phyloP scores from a whole-genome alignment of 1,140 invertebrate species.

The Bombus haemorrhoidalis region DNA sequence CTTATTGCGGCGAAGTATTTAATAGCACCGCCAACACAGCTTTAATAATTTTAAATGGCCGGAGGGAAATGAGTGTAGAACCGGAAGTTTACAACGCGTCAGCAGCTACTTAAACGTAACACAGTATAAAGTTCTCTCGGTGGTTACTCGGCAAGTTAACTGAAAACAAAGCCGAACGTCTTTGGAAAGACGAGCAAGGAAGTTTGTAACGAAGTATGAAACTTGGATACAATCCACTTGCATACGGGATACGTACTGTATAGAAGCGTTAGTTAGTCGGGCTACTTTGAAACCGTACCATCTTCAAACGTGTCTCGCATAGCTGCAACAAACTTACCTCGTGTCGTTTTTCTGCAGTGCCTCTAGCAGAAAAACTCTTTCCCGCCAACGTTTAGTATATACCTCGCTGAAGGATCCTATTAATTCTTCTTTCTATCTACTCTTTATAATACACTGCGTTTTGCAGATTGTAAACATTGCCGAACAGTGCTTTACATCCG shows the following conservation, averaged over 20 bases:
- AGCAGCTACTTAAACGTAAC: conserved; percentile 61
- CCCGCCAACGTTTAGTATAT: not conserved
- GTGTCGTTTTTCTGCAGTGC: not conserved
- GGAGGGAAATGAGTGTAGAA: conserved; percentile 37
- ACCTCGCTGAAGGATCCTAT: not conserved
- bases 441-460: too few species aligned
- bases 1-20: not conserved
- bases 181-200: conserved; percentile 59
- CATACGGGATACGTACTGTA: conserved; percentile 37
- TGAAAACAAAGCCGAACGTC: conserved; percentile 69
- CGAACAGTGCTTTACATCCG: not conserved
- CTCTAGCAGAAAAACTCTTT: not conserved
- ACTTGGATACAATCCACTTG: conserved; percentile 53
- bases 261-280: conserved; percentile 44
- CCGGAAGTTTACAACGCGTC: conserved; percentile 58
- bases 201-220: conserved; percentile 64
- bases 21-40: not conserved
- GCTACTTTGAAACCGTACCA: conserved; percentile 33
- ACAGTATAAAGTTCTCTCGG: conserved; percentile 66
- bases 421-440: not conserved
- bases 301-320: conserved; percentile 43
- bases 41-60: conserved; percentile 43
- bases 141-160: conserved; percentile 66
- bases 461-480: too few species aligned
- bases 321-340: conserved; percentile 13